These are phyloP conservation scores for Cantharis lateralis DNA, from an alignment of 2,888 invertebrate genomes.

Conservation along the genomic window DNA sequence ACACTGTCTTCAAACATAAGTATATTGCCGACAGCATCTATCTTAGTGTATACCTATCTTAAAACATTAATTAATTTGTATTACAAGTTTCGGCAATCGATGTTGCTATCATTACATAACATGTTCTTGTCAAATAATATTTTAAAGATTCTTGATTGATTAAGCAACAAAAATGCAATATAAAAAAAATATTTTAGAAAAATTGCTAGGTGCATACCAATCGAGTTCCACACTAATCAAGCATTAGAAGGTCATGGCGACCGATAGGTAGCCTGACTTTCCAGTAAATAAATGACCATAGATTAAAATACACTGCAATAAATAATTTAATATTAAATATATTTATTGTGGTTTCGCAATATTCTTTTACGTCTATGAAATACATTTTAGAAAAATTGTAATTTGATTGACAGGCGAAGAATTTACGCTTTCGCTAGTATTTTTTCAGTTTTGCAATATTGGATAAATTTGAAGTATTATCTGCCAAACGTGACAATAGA, in stretches of 20 bases:
- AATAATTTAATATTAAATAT: not conserved
- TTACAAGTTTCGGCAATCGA: not conserved
- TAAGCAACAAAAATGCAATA: too few relatives aligned
- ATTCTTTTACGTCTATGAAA: not conserved
- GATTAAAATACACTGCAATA: not conserved
- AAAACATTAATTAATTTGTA: not conserved
- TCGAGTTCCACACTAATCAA: too few relatives aligned
- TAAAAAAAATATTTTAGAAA: too few relatives aligned
- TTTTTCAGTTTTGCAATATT: not conserved
- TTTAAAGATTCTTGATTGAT: too few relatives aligned
- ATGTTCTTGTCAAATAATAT: not conserved
- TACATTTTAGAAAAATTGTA: not conserved
- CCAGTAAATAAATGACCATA: not conserved
- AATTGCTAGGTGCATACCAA: too few relatives aligned
- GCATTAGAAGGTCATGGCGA: too few relatives aligned
- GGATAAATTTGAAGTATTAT: not conserved
- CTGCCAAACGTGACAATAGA: not conserved
- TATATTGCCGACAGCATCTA: not conserved
- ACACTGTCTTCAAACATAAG: not conserved
- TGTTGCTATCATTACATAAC: not conserved
- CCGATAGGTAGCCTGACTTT: too few relatives aligned
- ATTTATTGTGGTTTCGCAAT: not conserved
- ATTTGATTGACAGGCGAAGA: not conserved
- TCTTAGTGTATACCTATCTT: not conserved
- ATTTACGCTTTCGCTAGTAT: not conserved